phyloP scores from a whole-genome alignment of 2,888 invertebrate species.

The Trachelus troglodyta region DNA sequence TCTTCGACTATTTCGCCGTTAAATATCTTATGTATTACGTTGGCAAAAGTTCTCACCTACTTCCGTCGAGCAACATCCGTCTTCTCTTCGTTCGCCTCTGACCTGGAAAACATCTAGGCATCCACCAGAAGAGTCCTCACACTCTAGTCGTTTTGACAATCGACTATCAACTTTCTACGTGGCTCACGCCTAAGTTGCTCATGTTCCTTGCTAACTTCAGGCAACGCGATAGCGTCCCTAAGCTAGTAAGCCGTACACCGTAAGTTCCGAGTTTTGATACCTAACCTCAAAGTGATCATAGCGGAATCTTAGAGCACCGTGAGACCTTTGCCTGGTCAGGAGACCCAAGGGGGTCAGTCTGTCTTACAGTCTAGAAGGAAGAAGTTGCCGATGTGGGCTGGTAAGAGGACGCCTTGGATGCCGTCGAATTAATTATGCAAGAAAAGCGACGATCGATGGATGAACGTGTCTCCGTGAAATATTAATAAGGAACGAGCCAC shows the following conservation, averaged over 20 bases:
- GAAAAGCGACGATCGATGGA: constrained; percentile 55
- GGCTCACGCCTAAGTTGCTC: not conserved
- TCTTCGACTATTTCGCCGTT: not conserved
- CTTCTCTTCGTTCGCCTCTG: not conserved
- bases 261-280: not conserved
- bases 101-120: not conserved
- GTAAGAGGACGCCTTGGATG: constrained; percentile 6
- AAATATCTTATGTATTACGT: not conserved
- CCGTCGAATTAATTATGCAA: constrained; percentile 49
- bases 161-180: not conserved
- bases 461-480: constrained; percentile 55
- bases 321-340: not conserved
- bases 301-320: not conserved
- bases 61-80: constrained; percentile 7
- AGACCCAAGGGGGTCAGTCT: constrained; percentile 10
- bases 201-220: not conserved
- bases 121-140: not conserved
- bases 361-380: constrained; percentile 7
- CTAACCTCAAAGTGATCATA: not conserved
- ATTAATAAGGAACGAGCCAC: constrained; percentile 43
- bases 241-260: not conserved
- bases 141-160: not conserved
- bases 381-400: not conserved
- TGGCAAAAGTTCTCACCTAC: not conserved
- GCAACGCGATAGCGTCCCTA: not conserved